phyloP scores from a whole-genome alignment of 2,888 invertebrate genomes.

The Perithous albicinctus region DNA sequence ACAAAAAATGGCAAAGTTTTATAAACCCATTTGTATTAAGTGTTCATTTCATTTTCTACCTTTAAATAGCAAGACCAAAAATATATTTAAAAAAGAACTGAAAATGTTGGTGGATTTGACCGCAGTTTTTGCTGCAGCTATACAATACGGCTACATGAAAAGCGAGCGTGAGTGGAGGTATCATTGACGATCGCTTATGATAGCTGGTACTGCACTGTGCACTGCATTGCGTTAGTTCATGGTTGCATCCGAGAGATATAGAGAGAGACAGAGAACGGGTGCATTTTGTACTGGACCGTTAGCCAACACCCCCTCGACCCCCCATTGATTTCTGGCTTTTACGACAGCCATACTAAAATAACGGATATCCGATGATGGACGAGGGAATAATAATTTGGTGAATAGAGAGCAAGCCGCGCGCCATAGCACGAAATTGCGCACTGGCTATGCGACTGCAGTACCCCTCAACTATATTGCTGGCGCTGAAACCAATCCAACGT shows the following conservation, averaged over 20 bases:
- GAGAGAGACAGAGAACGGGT: neutral
- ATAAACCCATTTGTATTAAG: neutral
- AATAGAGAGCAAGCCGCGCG: conserved; percentile 37
- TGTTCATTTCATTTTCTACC: neutral
- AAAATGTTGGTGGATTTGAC: conserved; percentile 4
- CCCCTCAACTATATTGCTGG: conserved; percentile 1
- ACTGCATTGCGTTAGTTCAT: conserved; percentile 26
- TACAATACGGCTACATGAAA: conserved; percentile 15
- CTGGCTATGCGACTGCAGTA: conserved; percentile 27
- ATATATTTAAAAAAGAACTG: neutral
- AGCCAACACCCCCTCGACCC: conserved; percentile 15
- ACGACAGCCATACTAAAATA: conserved; percentile 55
- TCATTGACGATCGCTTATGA: conserved; percentile 35
- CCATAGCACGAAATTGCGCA: conserved; percentile 50
- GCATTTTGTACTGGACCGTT: conserved; percentile 36
- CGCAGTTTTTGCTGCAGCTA: neutral
- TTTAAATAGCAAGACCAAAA: neutral
- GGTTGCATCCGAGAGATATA: neutral
- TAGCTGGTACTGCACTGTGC: conserved; percentile 25
- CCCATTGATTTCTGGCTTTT: conserved; percentile 63
- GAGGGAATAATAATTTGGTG: conserved; percentile 63
- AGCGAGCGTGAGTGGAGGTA: neutral
- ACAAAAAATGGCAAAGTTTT: neutral
- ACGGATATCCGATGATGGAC: conserved; percentile 66
- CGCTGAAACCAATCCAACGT: conserved; percentile 1